These are phyloP conservation scores for Montipora cactus DNA, from an alignment of 64 coral and sea anemone genomes.

Conservation along the genomic window DNA sequence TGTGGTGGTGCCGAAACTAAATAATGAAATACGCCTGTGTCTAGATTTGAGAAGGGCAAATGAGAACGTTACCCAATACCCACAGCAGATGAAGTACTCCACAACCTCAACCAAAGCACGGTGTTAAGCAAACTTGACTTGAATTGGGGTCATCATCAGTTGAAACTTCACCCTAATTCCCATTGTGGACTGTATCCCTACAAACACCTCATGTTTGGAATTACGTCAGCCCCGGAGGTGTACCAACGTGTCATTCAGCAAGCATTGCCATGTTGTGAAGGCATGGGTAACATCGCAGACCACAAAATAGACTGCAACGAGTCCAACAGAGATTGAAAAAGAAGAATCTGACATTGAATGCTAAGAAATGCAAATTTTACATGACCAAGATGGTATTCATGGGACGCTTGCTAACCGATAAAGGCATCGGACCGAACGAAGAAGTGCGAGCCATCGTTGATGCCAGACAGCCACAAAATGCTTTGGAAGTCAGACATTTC, in stretches of 20 bases:
- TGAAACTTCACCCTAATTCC: background rate
- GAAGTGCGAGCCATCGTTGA: conserved; percentile 21
- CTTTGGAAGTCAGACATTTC: conserved; percentile 38
- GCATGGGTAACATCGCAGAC: conserved; percentile 25
- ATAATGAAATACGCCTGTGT: too few species aligned
- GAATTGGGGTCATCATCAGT: background rate
- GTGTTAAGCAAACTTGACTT: background rate
- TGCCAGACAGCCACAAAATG: conserved; percentile 40
- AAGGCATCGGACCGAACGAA: conserved; percentile 20
- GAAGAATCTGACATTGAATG: conserved; percentile 40
- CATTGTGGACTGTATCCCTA: conserved; percentile 15
- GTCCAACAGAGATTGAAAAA: conserved; percentile 17
- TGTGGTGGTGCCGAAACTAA: too few species aligned
- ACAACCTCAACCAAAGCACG: background rate
- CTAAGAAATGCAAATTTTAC: background rate
- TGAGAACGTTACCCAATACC: conserved; percentile 39
- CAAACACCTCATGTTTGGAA: conserved; percentile 38
- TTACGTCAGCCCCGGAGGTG: background rate
- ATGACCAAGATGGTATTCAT: conserved; percentile 24
- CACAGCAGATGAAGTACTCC: conserved; percentile 39
- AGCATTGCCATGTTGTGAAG: background rate
- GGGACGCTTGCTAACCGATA: background rate
- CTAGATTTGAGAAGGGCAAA: background rate
- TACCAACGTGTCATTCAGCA: conserved; percentile 53
- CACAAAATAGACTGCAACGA: conserved; percentile 4